These are phyloP conservation scores for Cyprinodon brontotheroides DNA, from an alignment of 2,113 vertebrate species.

Conservation along the genomic window DNA sequence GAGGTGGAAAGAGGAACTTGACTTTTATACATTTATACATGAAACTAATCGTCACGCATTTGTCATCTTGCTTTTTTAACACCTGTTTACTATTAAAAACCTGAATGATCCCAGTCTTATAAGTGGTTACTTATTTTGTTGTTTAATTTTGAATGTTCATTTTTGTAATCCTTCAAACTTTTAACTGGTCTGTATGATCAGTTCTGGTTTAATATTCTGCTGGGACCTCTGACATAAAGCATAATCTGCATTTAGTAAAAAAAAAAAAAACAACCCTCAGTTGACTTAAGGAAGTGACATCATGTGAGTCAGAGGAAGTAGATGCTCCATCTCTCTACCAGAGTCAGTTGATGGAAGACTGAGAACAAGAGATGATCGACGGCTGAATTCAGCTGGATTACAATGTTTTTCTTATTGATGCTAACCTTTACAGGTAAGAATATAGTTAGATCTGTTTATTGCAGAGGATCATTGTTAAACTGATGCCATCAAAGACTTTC, in stretches of 20 bases:
- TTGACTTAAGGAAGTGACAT: background rate
- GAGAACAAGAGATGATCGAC: background rate
- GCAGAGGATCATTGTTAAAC: background rate
- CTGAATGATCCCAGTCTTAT: no score
- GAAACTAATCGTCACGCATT: background rate
- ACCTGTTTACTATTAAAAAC: no score
- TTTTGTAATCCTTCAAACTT: no score
- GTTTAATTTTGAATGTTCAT: no score
- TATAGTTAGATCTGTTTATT: background rate
- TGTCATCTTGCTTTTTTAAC: background rate
- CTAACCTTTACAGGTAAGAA: background rate
- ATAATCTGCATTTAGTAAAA: no score
- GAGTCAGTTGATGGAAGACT: background rate
- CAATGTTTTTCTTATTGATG: background rate
- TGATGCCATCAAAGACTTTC: background rate
- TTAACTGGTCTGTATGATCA: no score
- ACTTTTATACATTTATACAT: no score
- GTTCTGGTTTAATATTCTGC: no score
- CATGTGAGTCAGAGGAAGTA: background rate
- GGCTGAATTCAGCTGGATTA: background rate
- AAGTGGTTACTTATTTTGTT: no score
- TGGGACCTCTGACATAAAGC: no score
- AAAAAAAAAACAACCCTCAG: no score
- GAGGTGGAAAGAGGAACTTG: background rate
- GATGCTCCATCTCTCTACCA: background rate